Percentiles rank a stretch among this genome's conserved stretches.
Evolutionary conservation across 2,113 vertebrate genomes (phyloP).

Genomic region (Siniperca chuatsi): DNA sequence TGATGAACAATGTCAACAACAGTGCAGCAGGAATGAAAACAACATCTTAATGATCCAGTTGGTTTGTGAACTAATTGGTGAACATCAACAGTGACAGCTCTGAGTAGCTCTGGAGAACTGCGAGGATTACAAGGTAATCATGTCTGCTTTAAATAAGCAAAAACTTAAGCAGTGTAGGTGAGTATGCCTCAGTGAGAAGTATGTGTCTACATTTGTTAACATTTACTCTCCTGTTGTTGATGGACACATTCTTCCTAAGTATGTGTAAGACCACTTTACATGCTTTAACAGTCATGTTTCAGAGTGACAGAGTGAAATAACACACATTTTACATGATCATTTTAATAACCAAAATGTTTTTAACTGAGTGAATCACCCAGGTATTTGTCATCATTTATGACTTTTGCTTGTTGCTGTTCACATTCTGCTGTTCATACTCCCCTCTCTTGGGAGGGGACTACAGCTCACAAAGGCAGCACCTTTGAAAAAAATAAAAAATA

Average conservation of each 20-base stretch:
- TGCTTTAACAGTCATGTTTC: slow-evolving; percentile 6
- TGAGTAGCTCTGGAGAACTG: slow-evolving; percentile 9
- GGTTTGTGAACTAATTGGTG: slow-evolving; percentile 33
- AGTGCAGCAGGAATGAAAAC: slow-evolving; percentile 35
- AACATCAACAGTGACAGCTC: slow-evolving; percentile 37
- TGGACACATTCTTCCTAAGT: slow-evolving; percentile 20
- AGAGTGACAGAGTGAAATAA: background rate
- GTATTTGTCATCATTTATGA: slow-evolving; percentile 3
- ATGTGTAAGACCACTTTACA: background rate
- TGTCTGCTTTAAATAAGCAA: slow-evolving; percentile 48
- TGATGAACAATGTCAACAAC: slow-evolving; percentile 6
- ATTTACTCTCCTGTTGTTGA: slow-evolving; percentile 29
- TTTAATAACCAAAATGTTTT: background rate
- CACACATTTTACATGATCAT: slow-evolving; percentile 1
- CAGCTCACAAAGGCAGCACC: slow-evolving; percentile 10
- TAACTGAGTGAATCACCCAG: background rate
- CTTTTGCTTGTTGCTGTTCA: background rate
- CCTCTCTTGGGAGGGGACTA: slow-evolving; percentile 16
- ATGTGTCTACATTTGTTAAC: slow-evolving; percentile 46
- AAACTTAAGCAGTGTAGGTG: slow-evolving; percentile 24
- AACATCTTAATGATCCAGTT: slow-evolving; percentile 43
- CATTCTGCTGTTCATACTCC: background rate
- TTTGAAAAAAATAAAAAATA: slow-evolving; percentile 15
- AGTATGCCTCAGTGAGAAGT: slow-evolving; percentile 28
- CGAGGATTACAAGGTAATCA: slow-evolving; percentile 27